Conservation (phyloP, 1,140 invertebrate genomes). For the Procambarus virginalis region DNA sequence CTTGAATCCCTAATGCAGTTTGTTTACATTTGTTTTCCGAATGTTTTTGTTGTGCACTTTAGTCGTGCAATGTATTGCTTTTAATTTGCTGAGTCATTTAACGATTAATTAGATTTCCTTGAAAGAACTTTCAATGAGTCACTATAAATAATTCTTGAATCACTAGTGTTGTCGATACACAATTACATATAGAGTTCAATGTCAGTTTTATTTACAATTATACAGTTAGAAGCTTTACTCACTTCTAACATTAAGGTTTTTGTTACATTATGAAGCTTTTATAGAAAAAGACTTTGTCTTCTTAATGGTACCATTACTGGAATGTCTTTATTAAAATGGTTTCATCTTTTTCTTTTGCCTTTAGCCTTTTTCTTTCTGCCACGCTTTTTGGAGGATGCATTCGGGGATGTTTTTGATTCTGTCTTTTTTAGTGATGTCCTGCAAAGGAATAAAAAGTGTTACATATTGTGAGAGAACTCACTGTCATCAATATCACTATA, state of each 20-base stretch:
- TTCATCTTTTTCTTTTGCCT: constrained; percentile 8
- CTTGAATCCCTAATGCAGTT: too few species aligned
- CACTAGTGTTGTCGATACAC: neutral
- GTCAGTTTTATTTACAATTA: neutral
- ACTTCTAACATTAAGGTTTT: neutral
- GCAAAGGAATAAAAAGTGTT: neutral
- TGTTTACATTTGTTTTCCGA: too few species aligned
- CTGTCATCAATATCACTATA: too few species aligned
- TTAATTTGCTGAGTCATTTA: too few species aligned
- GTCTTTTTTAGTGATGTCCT: neutral
- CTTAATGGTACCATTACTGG: neutral
- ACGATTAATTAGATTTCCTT: neutral
- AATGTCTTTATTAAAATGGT: neutral
- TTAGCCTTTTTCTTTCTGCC: constrained; percentile 11
- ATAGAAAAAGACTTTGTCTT: neutral
- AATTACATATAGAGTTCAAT: neutral
- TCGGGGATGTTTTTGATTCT: neutral
- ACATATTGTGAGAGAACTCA: neutral
- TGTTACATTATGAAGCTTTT: constrained; percentile 1
- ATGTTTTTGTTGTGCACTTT: too few species aligned
- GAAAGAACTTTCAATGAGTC: neutral
- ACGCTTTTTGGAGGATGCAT: neutral
- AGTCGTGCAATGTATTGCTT: too few species aligned
- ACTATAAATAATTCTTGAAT: too few species aligned
- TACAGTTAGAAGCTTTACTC: neutral